phyloP scores from a whole-genome alignment of 2,797 vertebrate genomes.

The Gadopsis marmoratus region DNA sequence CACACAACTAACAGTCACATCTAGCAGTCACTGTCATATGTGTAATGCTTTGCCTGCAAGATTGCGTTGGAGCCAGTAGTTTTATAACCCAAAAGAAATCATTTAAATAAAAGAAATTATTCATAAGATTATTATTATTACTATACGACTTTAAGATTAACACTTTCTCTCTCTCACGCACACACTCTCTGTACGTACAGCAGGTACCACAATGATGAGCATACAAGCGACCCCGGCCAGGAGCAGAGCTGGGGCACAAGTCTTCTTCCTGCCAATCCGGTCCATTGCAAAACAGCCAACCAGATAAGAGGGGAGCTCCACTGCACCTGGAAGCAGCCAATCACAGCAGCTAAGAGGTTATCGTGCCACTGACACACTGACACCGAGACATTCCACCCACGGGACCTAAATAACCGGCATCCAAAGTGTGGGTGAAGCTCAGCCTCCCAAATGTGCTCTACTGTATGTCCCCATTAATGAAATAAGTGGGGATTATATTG shows the following conservation, averaged over 20 bases:
- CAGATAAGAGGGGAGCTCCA: conserved; percentile 93
- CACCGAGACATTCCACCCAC: conserved; percentile 27
- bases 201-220: conserved; percentile 89
- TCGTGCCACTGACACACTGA: conserved; percentile 7
- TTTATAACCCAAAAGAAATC: not conserved
- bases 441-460: conserved; percentile 4
- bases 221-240: conserved; percentile 87
- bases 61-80: not conserved
- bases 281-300: conserved; percentile 91
- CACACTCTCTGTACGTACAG: conserved; percentile 61
- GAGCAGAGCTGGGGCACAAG: conserved; percentile 88
- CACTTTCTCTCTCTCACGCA: conserved; percentile 2
- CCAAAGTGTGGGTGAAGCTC: conserved; percentile 9
- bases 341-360: conserved; percentile 51
- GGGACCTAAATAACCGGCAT: conserved; percentile 41
- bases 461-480: not conserved
- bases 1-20: not conserved
- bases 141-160: not conserved
- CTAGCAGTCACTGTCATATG: not conserved
- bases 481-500: not conserved
- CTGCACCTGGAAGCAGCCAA: conserved; percentile 87
- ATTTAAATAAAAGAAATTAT: not conserved
- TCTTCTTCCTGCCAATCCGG: conserved; percentile 90
- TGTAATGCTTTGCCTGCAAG: not conserved
- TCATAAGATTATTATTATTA: not conserved